Evolutionary conservation across 2,888 invertebrate genomes (phyloP).

Genomic region (Pandemis cinnamomeana): DNA sequence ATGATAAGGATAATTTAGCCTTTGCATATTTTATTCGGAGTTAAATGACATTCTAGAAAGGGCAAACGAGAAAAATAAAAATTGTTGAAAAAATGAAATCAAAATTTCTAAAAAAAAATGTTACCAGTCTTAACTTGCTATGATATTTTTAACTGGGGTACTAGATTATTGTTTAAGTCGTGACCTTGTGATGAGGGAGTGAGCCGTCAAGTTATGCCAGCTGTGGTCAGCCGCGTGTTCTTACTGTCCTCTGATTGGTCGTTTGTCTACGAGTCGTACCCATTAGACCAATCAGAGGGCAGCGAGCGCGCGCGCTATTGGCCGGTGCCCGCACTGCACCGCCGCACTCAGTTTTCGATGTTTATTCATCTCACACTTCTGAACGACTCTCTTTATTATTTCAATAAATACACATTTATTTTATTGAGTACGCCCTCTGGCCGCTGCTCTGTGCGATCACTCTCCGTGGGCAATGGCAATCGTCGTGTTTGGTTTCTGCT

Average conservation of each 20-base stretch:
- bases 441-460: conserved; percentile 11
- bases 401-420: conserved; percentile 54
- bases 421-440: conserved; percentile 47
- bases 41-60: no score
- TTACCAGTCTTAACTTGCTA: no score
- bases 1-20: no score
- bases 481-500: background rate
- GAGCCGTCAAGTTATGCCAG: background rate
- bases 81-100: no score
- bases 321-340: conserved; percentile 31
- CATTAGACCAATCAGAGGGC: conserved; percentile 20
- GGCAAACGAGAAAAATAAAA: no score
- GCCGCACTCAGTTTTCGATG: conserved; percentile 65
- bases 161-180: background rate
- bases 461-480: background rate
- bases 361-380: conserved; percentile 70
- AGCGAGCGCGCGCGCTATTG: conserved; percentile 25
- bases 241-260: conserved; percentile 27
- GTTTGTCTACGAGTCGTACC: background rate
- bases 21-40: no score
- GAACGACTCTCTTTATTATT: conserved; percentile 57
- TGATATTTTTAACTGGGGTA: background rate
- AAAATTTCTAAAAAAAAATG: no score
- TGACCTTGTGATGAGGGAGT: background rate
- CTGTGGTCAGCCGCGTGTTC: background rate